Conservation (phyloP, 1,140 invertebrate genomes). For the Neodiprion fabricii region DNA sequence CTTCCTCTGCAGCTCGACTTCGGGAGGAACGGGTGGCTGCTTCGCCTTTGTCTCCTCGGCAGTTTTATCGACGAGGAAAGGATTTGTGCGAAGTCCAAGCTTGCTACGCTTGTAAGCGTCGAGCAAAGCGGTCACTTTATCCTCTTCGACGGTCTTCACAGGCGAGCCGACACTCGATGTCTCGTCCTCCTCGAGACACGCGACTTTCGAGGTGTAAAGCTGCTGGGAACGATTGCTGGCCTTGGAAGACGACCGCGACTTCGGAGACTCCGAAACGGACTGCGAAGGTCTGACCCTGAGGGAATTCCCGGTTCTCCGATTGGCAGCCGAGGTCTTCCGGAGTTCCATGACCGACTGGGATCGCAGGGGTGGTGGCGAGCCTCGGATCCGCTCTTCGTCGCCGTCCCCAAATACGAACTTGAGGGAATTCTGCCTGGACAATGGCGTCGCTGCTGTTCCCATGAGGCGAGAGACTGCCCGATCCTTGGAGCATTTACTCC, state of each 20-base stretch:
- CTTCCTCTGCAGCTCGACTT: conserved; percentile 78
- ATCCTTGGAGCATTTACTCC: neutral
- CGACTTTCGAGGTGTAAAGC: neutral
- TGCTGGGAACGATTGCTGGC: neutral
- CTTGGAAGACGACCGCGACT: neutral
- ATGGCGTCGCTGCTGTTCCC: conserved; percentile 46
- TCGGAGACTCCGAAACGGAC: neutral
- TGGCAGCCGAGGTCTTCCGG: conserved; percentile 13
- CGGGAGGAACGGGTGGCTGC: conserved; percentile 69
- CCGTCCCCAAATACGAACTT: conserved; percentile 29
- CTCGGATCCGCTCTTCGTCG: conserved; percentile 23
- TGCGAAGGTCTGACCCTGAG: neutral
- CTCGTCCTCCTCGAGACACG: neutral
- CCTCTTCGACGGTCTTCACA: conserved; percentile 6
- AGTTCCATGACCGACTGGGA: conserved; percentile 46
- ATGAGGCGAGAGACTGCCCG: neutral
- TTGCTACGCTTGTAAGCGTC: conserved; percentile 70
- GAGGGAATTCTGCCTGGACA: conserved; percentile 39
- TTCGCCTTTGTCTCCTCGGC: conserved; percentile 51
- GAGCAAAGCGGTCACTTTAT: conserved; percentile 62
- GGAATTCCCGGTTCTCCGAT: conserved; percentile 12
- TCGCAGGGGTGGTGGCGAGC: conserved; percentile 10
- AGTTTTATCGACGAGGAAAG: conserved; percentile 38
- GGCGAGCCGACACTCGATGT: neutral
- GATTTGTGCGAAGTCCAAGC: conserved; percentile 60